A percentile compares a stretch with the other conserved stretches of the same genome.
Conservation (phyloP, 2,113 vertebrate genomes). For the Lycaon pictus region DNA sequence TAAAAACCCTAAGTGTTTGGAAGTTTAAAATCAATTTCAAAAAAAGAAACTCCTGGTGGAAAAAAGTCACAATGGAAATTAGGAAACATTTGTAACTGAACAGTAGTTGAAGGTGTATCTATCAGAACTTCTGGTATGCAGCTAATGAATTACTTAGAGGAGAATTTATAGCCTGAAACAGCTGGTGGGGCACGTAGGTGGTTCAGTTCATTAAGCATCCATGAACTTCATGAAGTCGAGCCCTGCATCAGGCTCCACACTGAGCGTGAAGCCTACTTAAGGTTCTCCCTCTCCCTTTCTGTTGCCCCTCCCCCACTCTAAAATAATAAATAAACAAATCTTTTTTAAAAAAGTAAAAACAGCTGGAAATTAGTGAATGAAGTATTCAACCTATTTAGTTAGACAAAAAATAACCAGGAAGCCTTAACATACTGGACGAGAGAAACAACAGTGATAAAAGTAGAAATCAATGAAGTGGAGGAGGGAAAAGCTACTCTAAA, state of each 20-base stretch:
- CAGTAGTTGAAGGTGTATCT: not conserved
- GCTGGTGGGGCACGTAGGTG: not conserved
- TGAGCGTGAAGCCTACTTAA: not conserved
- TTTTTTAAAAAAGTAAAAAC: not conserved
- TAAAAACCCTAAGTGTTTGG: not conserved
- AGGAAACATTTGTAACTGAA: slow-evolving; percentile 6
- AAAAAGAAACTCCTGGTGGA: not conserved
- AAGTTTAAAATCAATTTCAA: slow-evolving; percentile 45
- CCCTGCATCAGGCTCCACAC: not conserved
- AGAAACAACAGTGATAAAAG: not conserved
- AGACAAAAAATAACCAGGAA: not conserved
- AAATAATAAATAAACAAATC: not conserved
- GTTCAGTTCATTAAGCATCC: not conserved
- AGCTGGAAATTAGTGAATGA: not conserved
- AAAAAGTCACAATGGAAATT: slow-evolving; percentile 31
- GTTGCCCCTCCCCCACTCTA: not conserved
- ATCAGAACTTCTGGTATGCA: not conserved
- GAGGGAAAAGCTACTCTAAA: not conserved
- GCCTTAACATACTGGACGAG: not conserved
- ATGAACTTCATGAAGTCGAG: not conserved
- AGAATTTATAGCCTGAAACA: not conserved
- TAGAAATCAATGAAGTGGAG: not conserved
- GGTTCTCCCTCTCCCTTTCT: not conserved
- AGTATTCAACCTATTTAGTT: not conserved
- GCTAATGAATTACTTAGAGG: not conserved